Evolutionary conservation across 1,140 invertebrate species (phyloP).

Genomic region (Brachionus rubens): DNA sequence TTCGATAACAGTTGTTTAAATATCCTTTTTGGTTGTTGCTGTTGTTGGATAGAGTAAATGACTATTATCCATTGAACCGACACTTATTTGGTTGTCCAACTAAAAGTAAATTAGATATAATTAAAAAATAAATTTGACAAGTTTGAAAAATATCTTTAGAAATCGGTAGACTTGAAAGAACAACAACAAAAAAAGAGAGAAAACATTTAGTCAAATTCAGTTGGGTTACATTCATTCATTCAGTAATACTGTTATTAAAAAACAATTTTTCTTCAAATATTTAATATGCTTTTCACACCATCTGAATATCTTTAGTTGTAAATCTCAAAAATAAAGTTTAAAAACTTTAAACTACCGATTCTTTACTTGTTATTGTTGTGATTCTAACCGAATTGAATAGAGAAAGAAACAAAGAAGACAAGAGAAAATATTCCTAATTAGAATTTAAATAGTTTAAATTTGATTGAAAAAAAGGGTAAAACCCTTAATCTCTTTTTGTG

Average conservation of each 20-base stretch:
- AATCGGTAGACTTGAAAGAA: not conserved
- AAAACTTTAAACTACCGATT: not conserved
- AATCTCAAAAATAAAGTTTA: constrained; percentile 1
- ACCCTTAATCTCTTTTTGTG: no score
- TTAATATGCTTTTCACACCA: constrained; percentile 37
- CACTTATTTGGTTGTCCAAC: not conserved
- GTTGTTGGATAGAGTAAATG: no score
- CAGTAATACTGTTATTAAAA: constrained; percentile 28
- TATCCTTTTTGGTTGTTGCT: no score
- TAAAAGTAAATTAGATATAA: constrained; percentile 5
- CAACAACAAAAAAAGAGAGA: not conserved
- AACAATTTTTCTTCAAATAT: constrained; percentile 25
- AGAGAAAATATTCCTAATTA: not conserved
- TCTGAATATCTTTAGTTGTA: constrained; percentile 25
- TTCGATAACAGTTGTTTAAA: no score
- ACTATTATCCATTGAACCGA: not conserved
- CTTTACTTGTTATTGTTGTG: not conserved
- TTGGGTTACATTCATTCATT: not conserved
- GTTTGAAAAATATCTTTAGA: constrained; percentile 19
- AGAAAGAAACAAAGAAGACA: not conserved
- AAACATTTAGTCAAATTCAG: not conserved
- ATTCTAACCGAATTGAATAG: not conserved
- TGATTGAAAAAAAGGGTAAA: not conserved
- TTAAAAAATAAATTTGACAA: constrained; percentile 30
- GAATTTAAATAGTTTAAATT: constrained; percentile 29